These are phyloP conservation scores for Zaprionus gabonicus DNA, from an alignment of 1,140 invertebrate species.

Conservation along the genomic window DNA sequence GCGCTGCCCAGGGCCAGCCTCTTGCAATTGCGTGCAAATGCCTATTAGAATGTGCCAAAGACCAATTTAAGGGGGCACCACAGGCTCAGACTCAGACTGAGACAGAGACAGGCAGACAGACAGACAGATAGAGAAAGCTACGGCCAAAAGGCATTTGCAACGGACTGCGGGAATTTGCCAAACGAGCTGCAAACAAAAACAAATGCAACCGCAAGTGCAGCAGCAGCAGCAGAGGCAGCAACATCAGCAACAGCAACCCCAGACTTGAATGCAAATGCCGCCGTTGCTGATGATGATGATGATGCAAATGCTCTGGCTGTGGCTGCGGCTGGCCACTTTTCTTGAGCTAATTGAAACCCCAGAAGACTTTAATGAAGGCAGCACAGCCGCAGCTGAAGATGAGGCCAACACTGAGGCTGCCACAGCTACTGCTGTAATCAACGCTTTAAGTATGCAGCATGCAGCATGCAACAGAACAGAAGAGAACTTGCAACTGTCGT, in stretches of 20 bases:
- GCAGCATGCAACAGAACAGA: not conserved
- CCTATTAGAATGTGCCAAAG: conserved; percentile 72
- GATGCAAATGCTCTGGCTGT: conserved; percentile 38
- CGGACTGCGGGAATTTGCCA: conserved; percentile 5
- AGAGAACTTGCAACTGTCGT: conserved; percentile 10
- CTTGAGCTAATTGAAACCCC: conserved; percentile 58
- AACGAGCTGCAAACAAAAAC: conserved; percentile 41
- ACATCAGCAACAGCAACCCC: conserved; percentile 4
- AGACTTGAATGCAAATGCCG: conserved; percentile 27
- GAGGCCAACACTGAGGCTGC: not conserved
- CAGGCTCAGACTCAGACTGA: conserved; percentile 49
- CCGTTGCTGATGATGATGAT: conserved; percentile 4
- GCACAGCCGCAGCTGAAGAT: conserved; percentile 1
- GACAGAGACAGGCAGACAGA: not conserved
- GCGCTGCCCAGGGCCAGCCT: not conserved
- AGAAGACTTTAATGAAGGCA: conserved; percentile 36
- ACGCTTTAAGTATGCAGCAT: conserved; percentile 22
- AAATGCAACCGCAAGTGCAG: conserved; percentile 32
- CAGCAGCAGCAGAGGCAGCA: conserved; percentile 2
- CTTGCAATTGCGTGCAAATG: conserved; percentile 70
- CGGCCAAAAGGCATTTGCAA: conserved; percentile 23
- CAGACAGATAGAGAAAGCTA: not conserved
- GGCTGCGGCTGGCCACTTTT: conserved; percentile 40
- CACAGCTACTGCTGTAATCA: not conserved
- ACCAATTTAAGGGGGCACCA: conserved; percentile 57